Evolutionary conservation across 2,113 vertebrate genomes (phyloP), one percentile per base, ranked within the genome.

Genomic region (Morone chrysops): DNA sequence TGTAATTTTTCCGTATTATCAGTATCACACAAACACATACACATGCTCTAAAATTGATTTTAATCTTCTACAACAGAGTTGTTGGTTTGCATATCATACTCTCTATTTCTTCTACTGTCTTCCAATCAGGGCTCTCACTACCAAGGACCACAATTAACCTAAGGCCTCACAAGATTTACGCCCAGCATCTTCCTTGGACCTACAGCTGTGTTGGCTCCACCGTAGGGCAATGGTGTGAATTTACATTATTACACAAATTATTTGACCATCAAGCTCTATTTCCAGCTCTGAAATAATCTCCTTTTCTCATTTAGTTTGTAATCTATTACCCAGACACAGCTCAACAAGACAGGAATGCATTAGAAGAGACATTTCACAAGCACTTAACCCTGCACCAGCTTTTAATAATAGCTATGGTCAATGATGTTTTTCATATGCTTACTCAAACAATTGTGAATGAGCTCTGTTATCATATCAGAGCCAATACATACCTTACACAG

Each of bases 241-340:
- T 68, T 74, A 36, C 59, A 69, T 78, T 84, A 89, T 83, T 88
- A 62, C 48, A 80, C 45, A 77, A 79, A 88, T 77, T 53, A 86
- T 89, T 82, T 81, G 60, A 51, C 75, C 69, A 87, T 90, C 70
- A 77, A 78, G 50, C 57, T 81, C 56, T n/a, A 50, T 59, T 79
- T 53, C 62, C n/a, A 40, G 51, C 83, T 60, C 69, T 16, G 54
- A 76, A 81, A 78, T 59, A 60, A 89, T 90, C 22, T 43, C 38
- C 68, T 76, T 89, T 84, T 66, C 73, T 68, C 73, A 63, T 85
- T 90, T 73, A 79, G 48, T 77, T 82, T 90, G 65, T 75, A 70
- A 85, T 80, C 40, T 74, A 86, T 90, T 77, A 89, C 18, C 16
- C 59, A 20, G 43, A 47, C 22, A 51, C 65, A 86, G 51, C 70